Evolutionary conservation across 1,140 invertebrate species (phyloP), one percentile per base, ranked within the genome.

Genomic region (Drosophila nasuta): DNA sequence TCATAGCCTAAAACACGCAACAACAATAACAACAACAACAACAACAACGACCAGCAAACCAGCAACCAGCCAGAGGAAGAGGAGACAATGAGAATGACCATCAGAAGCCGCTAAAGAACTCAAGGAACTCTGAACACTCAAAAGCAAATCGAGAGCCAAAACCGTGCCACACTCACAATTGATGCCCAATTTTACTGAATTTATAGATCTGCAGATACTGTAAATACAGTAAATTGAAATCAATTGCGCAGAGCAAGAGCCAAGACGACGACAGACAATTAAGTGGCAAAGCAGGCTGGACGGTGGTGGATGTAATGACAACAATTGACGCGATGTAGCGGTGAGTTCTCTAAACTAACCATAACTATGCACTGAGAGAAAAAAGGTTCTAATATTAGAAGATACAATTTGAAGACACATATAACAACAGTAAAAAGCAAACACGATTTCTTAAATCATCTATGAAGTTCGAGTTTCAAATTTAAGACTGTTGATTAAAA

Each of bases 241-340:
- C 80, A 82, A 87, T 87, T 88, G 70, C 58, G 52, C 65, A 67
- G 30, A 25, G 69, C 48, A 56, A 45, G 28, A 7, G 17, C 33
- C 13, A 51, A 33, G 54, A 56, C 10, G 41, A 11, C 33, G 38
- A n/a, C 20, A 17, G n/a, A 46, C 68, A 63, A 62, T 51, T 45
- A 20, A 52, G 41, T 62, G 57, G 45, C 17, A 52, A 11, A 52
- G 48, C n/a, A 43, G 63, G 51, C 25, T 43, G 17, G 46, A 57
- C 35, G 45, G 33, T 41, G 85, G 81, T 79, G 81, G 85, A 86
- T 89, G 85, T 89, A 89, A 89, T 89, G 85, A 89, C 81, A 76
- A 86, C 77, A 77, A 92, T 92, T 91, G 87, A 92, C 88, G 91
- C 83, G 88, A 92, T 92, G 91, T 92, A 92, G 91, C 91, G 91